Evolutionary conservation across 2,797 vertebrate genomes (phyloP), one percentile per base, ranked within the genome.

Genomic region (Platalea minor): DNA sequence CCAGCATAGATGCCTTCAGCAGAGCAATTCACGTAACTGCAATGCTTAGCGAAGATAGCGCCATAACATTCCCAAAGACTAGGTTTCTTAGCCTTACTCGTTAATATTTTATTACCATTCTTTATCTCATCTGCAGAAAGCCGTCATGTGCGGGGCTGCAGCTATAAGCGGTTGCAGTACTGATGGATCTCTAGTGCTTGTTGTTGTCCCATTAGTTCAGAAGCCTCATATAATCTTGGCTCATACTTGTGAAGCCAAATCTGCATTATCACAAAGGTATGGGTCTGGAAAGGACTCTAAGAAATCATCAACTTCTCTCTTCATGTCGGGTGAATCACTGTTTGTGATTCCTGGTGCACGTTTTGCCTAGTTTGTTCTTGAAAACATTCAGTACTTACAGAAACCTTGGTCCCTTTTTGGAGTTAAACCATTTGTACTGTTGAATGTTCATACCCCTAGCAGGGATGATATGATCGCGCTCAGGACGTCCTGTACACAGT

Each of bases 1-100:
- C 24, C 31, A 39, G 19, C 25, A 41, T 11, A 33, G 28, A 9
- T 39, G 43, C 43, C 48, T 68, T 61, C 25, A 29, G 82, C 60
- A 41, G 50, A 86, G 5, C 35, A 57, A 1, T 6, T 45, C 46
- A 5, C 3, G 0, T 24, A 29, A 64, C 46, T 33, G 3, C 2
- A 0, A 10, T 11, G 10, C 26, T 80, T 61, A 28, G 56, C 25
- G 31, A 74, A 67, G 81, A 33, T 12, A 25, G 11, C 11, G 69
- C 11, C 13, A 17, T 31, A 41, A 21, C 48, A 45, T 87, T 91
- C 56, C 21, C 39, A 29, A 83, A 65, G 37, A 12, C 43, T 37
- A 6, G 33, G 12, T 74, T 83, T 74, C 46, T 84, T 68, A 51
- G 37, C 24, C 26, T 83, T 64, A 33, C 31, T 68, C 82, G 70